A percentile compares a stretch with the other conserved stretches of the same genome.
Conservation (phyloP, 1,140 invertebrate genomes). For the Geopemphigus sp. region DNA sequence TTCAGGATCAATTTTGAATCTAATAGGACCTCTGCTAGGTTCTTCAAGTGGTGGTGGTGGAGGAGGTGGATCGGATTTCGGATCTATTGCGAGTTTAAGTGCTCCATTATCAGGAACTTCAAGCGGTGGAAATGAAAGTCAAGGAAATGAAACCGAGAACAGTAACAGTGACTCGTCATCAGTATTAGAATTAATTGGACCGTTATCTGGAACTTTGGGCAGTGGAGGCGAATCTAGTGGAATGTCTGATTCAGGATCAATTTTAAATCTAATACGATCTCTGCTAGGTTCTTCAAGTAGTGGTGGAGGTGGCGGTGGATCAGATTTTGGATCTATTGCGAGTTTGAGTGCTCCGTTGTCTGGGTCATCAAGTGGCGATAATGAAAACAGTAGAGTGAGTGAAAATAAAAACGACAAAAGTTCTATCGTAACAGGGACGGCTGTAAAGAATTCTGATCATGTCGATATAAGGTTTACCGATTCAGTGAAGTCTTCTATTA, state of each 20-base stretch:
- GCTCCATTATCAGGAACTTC: constrained; percentile 42
- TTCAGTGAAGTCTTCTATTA: neutral
- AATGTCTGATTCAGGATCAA: neutral
- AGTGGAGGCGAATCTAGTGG: too few species aligned
- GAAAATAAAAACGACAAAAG: too few species aligned
- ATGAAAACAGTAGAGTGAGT: neutral
- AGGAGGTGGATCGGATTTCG: constrained; percentile 50
- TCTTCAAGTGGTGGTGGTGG: constrained; percentile 21
- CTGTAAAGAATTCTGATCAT: too few species aligned
- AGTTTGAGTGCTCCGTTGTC: constrained; percentile 51
- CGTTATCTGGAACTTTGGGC: too few species aligned
- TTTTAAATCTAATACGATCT: neutral
- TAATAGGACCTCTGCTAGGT: neutral
- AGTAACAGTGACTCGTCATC: too few species aligned
- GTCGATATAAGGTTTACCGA: neutral
- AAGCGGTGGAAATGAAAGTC: too few species aligned
- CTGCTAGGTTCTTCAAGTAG: neutral
- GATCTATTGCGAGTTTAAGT: constrained; percentile 50
- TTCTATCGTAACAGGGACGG: neutral
- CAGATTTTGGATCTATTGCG: constrained; percentile 51
- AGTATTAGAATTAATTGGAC: too few species aligned
- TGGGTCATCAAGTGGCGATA: constrained; percentile 28
- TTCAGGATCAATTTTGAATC: neutral
- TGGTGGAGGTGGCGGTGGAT: constrained; percentile 35
- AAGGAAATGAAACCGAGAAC: too few species aligned